phyloP scores from a whole-genome alignment of 2,113 vertebrate genomes.

The Macquaria ambigua region DNA sequence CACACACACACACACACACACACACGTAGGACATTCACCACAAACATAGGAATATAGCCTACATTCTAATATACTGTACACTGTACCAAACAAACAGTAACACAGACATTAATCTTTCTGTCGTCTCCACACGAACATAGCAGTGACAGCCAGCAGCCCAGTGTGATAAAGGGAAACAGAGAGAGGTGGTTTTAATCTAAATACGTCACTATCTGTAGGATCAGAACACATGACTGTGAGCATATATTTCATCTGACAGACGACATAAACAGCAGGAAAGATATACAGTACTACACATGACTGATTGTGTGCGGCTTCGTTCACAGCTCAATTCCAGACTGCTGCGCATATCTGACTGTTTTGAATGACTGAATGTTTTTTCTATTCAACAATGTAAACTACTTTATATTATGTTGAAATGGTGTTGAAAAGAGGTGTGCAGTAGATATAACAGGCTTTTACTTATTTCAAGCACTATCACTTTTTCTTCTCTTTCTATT shows the following conservation, averaged over 20 bases:
- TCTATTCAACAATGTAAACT: constrained; percentile 4
- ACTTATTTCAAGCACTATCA: background rate
- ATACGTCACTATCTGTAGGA: constrained; percentile 59
- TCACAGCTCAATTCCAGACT: constrained; percentile 26
- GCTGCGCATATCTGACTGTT: constrained; percentile 11
- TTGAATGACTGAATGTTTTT: background rate
- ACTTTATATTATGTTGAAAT: background rate
- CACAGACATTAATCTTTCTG: constrained; percentile 50
- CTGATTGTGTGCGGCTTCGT: background rate
- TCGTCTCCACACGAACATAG: constrained; percentile 7
- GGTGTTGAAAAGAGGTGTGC: constrained; percentile 4
- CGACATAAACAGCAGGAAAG: constrained; percentile 26
- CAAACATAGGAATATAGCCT: background rate
- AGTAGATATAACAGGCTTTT: background rate
- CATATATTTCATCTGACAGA: constrained; percentile 61
- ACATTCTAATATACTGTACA: constrained; percentile 25
- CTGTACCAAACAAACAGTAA: constrained; percentile 26
- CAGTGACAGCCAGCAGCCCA: constrained; percentile 51
- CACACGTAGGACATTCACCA: background rate
- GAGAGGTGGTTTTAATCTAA: constrained; percentile 62
- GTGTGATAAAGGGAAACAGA: constrained; percentile 45
- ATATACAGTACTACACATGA: constrained; percentile 19
- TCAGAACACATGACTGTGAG: constrained; percentile 60
- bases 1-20: background rate
- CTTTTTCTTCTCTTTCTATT: background rate